A percentile compares a stretch with the other conserved stretches of the same genome.
phyloP scores from a whole-genome alignment of 1,140 invertebrate genomes.

The Whitmania pigra region DNA sequence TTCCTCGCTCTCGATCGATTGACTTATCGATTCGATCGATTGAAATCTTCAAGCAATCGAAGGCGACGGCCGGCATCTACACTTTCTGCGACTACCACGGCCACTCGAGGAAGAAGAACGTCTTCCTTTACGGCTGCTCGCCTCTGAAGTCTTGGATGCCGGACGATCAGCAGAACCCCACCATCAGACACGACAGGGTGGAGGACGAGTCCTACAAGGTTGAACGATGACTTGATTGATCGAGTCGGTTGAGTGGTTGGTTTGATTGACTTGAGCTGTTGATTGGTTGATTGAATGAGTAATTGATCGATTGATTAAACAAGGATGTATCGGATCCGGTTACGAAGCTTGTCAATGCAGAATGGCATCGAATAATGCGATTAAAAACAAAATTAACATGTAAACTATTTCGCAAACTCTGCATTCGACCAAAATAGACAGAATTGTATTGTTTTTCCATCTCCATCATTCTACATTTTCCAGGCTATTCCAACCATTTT shows the following conservation, averaged over 20 bases:
- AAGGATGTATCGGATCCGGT: too few relatives aligned
- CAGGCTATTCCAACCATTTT: conserved; percentile 52
- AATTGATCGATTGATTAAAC: neutral
- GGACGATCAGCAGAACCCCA: conserved; percentile 36
- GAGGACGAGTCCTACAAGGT: conserved; percentile 43
- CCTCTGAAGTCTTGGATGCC: conserved; percentile 41
- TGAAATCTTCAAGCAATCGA: neutral
- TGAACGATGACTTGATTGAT: conserved; percentile 13
- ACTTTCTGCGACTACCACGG: conserved; percentile 79
- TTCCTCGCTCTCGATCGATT: too few relatives aligned
- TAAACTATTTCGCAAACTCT: too few relatives aligned
- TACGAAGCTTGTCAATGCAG: too few relatives aligned
- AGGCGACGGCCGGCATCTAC: conserved; percentile 37
- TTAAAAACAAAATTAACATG: too few relatives aligned
- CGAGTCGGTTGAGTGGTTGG: too few relatives aligned
- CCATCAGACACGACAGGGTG: conserved; percentile 29
- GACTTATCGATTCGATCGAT: neutral
- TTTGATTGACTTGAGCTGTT: neutral
- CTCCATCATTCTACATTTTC: conserved; percentile 12
- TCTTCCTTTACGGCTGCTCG: conserved; percentile 76
- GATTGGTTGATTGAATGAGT: neutral
- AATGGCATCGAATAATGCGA: too few relatives aligned
- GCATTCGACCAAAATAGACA: too few relatives aligned
- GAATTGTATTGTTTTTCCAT: too few relatives aligned
- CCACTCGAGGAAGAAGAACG: conserved; percentile 73